Evolutionary conservation across 2,797 vertebrate genomes (phyloP), one percentile per base, ranked within the genome.

Genomic region (Sphaeramia orbicularis): DNA sequence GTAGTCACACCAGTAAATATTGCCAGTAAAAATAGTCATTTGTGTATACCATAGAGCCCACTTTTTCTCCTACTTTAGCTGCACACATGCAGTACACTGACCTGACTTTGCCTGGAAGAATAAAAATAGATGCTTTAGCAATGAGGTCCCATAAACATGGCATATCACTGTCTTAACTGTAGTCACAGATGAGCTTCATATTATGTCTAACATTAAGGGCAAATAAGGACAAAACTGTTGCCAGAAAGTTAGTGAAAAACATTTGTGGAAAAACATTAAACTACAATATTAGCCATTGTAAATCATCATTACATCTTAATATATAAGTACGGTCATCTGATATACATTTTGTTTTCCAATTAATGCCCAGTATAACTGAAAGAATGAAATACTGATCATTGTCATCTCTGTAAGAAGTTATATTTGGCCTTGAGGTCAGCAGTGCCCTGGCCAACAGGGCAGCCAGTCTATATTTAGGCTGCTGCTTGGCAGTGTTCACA

Each of bases 401-500:
- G 68, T 83, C 65, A 77, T 80, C 56, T 74, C 62, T 72, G 42
- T 37, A 57, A 54, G 52, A 74, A 43, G 77, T 87, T 84, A 76
- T 71, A 67, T 73, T 83, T 48, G 65, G 72, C 76, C 79, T 67
- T 3, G 72, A 84, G 86, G 89, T 87, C 84, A 86, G 62, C 40
- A 62, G 54, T 71, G 75, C 83, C 60, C 50, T 58, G 63, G 74
- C 80, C 81, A 76, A 76, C 65, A 77, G 69, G 75, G 63, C 83
- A 73, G 60, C 11, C 0, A 35, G 44, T 76, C 88, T 92, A 92
- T 87, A 86, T 91, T 88, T 89, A 92, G 83, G 66, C 74, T 30
- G 64, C 79, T 73, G 83, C 81, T 80, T 84, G 72, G 84, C 84
- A 88, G 82, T 76, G 74, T 83, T 44, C 41, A 67, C 80, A 77